Base-by-base conservation (phyloP, 1,140 invertebrate species). In the Mactra quadrangularis region DNA sequence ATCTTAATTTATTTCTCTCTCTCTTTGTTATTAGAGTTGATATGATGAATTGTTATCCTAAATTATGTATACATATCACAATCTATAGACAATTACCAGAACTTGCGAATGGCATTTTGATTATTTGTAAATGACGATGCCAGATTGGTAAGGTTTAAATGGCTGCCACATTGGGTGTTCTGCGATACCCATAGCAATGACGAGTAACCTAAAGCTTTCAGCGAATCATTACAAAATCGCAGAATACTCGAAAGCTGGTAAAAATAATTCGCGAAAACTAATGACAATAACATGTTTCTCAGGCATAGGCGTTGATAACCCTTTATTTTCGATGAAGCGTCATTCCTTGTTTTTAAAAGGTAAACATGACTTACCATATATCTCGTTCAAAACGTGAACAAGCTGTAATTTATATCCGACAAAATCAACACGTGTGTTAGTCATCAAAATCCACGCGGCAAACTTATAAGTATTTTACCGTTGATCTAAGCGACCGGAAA, bases 381-480 rank as follows among this genome's bases (percentile, higher is more conserved):
- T 68, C 64, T 68, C 64, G 41, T 41, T 68, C 64, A 27, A 41
- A 68, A 41, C 47, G 29, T 47, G 64, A 68, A 68, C 64, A 68
- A 68, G 41, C 64, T 50, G 64, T 68, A 68, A 68, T 68, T 68
- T 68, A 68, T 68, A 47, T 68, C 64, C 47, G 64, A 68, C 64
- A 68, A 68, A 68, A 41, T 29, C 47, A 50, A 68, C 64, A 68
- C 41, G 64, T 68, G 64, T 41, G 41, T 68, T 68, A 47, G 47
- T 68, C 64, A 68, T 68, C 45, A 68, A 25, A 35, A 11, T 19
- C 64, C 64, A 52, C 45, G 64, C 64, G 64, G 64, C n/a, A 27
- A 50, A 25, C 41, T 50, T n/a, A 41, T 68, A 68, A 68, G 64
- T 68, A 17, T 31, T 68, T 68, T 68, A 68, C 64, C 64, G 64